Evolutionary conservation across 2,888 invertebrate species (phyloP).

Genomic region (Tillus elongatus): DNA sequence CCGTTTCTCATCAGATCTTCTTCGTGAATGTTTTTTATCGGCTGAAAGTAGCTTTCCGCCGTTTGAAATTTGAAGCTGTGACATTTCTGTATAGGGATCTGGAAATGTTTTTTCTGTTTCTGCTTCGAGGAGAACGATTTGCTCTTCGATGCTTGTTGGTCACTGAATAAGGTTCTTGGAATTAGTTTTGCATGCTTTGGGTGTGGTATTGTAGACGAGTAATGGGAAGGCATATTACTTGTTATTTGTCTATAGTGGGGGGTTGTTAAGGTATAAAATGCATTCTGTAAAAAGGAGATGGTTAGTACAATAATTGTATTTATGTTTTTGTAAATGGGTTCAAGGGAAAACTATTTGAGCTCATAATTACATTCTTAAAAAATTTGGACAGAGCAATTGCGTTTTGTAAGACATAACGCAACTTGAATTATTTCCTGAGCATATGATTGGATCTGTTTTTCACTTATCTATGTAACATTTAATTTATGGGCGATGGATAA

Average conservation of each 20-base stretch:
- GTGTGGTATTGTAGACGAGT: slow-evolving; percentile 48
- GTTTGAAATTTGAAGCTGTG: slow-evolving; percentile 51
- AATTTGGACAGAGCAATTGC: too few species aligned
- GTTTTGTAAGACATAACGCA: too few species aligned
- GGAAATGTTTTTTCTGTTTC: slow-evolving; percentile 52
- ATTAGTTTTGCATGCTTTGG: slow-evolving; percentile 44
- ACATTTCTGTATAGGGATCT: slow-evolving; percentile 56
- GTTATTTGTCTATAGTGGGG: slow-evolving; percentile 53
- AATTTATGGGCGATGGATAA: too few species aligned
- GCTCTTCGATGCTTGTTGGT: slow-evolving; percentile 36
- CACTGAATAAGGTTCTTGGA: slow-evolving; percentile 39
- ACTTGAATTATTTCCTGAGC: too few species aligned
- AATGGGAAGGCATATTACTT: slow-evolving; percentile 41
- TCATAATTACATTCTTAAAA: too few species aligned
- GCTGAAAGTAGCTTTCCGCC: slow-evolving; percentile 53
- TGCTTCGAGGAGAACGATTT: slow-evolving; percentile 38
- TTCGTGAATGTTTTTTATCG: slow-evolving; percentile 52
- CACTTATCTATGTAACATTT: too few species aligned
- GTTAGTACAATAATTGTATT: too few species aligned
- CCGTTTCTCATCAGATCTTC: slow-evolving; percentile 41
- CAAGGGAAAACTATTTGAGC: too few species aligned
- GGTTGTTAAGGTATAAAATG: slow-evolving; percentile 43
- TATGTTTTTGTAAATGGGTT: too few species aligned
- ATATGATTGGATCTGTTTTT: too few species aligned
- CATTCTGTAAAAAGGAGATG: slow-evolving; percentile 38